A percentile compares a stretch with the other conserved stretches of the same genome.
These are phyloP conservation scores for Crocidura indochinensis DNA, from an alignment of 2,797 vertebrate genomes.

Conservation along the genomic window DNA sequence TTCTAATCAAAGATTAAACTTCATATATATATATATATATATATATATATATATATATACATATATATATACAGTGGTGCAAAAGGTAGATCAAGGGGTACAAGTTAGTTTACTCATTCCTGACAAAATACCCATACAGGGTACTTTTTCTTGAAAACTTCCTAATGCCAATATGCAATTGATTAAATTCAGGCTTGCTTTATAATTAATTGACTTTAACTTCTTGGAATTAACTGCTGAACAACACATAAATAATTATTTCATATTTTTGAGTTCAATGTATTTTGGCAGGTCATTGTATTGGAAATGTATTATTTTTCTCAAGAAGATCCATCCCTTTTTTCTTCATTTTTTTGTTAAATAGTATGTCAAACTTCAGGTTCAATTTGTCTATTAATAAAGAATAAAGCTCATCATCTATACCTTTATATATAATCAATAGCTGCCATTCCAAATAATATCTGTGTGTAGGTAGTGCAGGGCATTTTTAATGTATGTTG, in stretches of 20 bases:
- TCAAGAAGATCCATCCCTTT: not conserved
- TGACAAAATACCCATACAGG: not conserved
- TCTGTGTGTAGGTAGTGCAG: not conserved
- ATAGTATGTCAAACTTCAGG: not conserved
- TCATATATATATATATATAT: not conserved
- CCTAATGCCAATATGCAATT: not conserved
- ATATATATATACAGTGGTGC: not conserved
- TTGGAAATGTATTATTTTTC: not conserved
- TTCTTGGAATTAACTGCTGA: conserved; percentile 19
- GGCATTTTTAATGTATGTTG: conserved; percentile 58
- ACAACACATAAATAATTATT: not conserved
- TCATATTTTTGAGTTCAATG: conserved; percentile 1
- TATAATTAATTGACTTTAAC: not conserved
- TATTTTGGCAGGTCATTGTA: not conserved
- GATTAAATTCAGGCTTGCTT: not conserved
- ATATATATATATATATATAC: not conserved
- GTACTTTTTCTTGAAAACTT: not conserved
- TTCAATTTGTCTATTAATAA: conserved; percentile 57
- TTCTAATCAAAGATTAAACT: conserved; percentile 42
- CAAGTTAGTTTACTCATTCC: not conserved
- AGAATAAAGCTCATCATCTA: not conserved
- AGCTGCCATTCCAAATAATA: conserved; percentile 48
- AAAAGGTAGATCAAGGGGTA: not conserved
- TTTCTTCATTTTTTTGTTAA: conserved; percentile 41
- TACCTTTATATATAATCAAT: conserved; percentile 54